A percentile compares a stretch with the other conserved stretches of the same genome.
These are phyloP conservation scores for Bombus consobrinus DNA, from an alignment of 1,140 invertebrate species.

Conservation along the genomic window DNA sequence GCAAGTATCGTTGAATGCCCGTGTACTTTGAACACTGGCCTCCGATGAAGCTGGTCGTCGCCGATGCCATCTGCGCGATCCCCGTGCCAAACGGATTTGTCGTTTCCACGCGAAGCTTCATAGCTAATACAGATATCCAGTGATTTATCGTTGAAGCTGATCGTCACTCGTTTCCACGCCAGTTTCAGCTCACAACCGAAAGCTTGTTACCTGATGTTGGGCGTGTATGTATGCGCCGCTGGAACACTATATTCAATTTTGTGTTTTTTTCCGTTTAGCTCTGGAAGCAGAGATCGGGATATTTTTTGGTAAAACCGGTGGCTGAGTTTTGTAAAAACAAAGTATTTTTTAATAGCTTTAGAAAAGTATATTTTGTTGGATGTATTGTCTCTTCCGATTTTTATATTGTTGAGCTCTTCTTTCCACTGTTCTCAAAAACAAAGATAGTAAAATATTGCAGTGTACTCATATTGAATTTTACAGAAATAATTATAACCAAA, in stretches of 20 bases:
- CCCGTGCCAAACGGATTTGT: constrained; percentile 61
- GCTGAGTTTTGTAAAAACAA: too few species aligned
- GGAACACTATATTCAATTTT: not conserved
- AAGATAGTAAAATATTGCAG: not conserved
- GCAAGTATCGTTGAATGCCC: constrained; percentile 44
- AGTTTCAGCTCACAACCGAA: constrained; percentile 32
- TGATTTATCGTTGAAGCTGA: constrained; percentile 57
- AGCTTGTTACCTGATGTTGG: constrained; percentile 16
- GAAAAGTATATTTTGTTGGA: not conserved
- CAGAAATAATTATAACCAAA: too few species aligned
- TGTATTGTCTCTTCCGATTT: not conserved
- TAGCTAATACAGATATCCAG: constrained; percentile 25
- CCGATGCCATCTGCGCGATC: constrained; percentile 25
- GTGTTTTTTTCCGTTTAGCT: too few species aligned
- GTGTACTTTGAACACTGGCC: constrained; percentile 28
- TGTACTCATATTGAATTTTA: not conserved
- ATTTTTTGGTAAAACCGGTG: too few species aligned
- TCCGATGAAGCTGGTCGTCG: constrained; percentile 27
- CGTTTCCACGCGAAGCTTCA: constrained; percentile 61
- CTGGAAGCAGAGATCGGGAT: not conserved
- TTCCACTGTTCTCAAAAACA: not conserved
- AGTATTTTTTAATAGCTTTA: too few species aligned
- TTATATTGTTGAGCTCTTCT: not conserved
- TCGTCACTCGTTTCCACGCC: constrained; percentile 38
- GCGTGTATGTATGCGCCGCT: not conserved